Percentiles rank a stretch among this genome's conserved stretches.
phyloP scores from a whole-genome alignment of 2,113 vertebrate genomes.

The Tympanuchus pallidicinctus region DNA sequence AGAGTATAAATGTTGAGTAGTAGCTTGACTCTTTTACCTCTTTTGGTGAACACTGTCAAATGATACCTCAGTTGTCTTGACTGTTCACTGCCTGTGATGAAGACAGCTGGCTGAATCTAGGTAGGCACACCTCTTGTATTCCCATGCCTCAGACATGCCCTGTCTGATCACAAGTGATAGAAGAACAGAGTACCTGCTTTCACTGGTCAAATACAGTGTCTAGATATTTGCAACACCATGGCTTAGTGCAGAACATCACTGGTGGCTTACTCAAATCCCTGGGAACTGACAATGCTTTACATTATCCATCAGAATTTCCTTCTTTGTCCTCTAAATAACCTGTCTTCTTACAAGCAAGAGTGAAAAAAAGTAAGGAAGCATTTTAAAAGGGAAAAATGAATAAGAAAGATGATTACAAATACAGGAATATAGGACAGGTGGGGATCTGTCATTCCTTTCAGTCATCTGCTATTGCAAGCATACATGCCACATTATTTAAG shows the following conservation, averaged over 20 bases:
- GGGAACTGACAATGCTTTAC: not conserved
- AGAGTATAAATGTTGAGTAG: not conserved
- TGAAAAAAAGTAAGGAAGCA: not conserved
- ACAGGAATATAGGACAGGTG: not conserved
- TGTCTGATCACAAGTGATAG: not conserved
- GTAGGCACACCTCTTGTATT: not conserved
- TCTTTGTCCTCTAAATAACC: not conserved
- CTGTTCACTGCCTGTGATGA: not conserved
- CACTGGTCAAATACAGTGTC: not conserved
- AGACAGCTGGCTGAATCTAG: not conserved
- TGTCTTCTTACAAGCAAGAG: not conserved
- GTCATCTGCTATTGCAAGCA: not conserved
- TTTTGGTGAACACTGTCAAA: not conserved
- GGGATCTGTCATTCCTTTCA: not conserved
- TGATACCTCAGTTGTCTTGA: not conserved
- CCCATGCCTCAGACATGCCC: not conserved
- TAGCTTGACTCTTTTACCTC: not conserved
- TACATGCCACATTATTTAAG: not conserved
- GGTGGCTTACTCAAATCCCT: not conserved
- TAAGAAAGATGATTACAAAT: not conserved
- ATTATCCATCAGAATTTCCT: not conserved
- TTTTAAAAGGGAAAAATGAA: not conserved
- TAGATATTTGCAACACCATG: not conserved
- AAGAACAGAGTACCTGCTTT: not conserved
- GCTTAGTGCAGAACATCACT: not conserved